A percentile compares a stretch with the other conserved stretches of the same genome.
phyloP scores from a whole-genome alignment of 2,888 invertebrate species.

The Cyclophora punctaria region DNA sequence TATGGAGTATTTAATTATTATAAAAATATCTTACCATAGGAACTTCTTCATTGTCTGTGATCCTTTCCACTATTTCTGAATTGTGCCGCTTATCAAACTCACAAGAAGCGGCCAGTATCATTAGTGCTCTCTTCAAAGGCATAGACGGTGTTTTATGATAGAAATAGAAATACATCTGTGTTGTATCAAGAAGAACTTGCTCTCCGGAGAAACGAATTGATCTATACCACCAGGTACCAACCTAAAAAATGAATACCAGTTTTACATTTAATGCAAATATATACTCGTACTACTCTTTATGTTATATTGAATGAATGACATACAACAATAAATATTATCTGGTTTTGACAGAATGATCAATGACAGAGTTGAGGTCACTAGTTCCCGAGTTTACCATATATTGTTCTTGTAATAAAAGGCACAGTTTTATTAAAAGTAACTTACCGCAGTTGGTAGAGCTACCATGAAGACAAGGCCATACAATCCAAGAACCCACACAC shows the following conservation, averaged over 20 bases:
- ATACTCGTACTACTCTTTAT: slow-evolving; percentile 2
- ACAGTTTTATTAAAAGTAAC: slow-evolving; percentile 25
- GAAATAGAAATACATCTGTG: slow-evolving; percentile 95
- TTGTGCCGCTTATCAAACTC: slow-evolving; percentile 97
- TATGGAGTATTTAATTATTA: too few relatives aligned
- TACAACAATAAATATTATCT: too few relatives aligned
- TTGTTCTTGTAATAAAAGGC: too few relatives aligned
- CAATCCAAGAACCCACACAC: slow-evolving; percentile 96
- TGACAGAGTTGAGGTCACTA: too few relatives aligned
- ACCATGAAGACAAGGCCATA: slow-evolving; percentile 99
- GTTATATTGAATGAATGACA: not conserved
- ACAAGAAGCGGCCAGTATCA: slow-evolving; percentile 96
- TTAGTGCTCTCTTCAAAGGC: slow-evolving; percentile 94
- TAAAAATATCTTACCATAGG: slow-evolving; percentile 80
- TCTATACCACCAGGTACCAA: slow-evolving; percentile 99
- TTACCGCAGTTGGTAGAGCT: slow-evolving; percentile 88
- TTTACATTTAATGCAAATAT: slow-evolving; percentile 5
- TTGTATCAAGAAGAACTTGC: slow-evolving; percentile 96
- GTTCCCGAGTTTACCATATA: too few relatives aligned
- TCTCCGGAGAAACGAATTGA: slow-evolving; percentile 98
- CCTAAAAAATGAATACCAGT: slow-evolving; percentile 48
- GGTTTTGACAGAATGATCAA: too few relatives aligned
- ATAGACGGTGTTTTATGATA: slow-evolving; percentile 97
- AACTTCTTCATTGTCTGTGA: slow-evolving; percentile 96
- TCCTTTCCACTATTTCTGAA: slow-evolving; percentile 93